These are phyloP conservation scores for Prochilodus magdalenae DNA, from an alignment of 2,113 vertebrate species.

Conservation along the genomic window DNA sequence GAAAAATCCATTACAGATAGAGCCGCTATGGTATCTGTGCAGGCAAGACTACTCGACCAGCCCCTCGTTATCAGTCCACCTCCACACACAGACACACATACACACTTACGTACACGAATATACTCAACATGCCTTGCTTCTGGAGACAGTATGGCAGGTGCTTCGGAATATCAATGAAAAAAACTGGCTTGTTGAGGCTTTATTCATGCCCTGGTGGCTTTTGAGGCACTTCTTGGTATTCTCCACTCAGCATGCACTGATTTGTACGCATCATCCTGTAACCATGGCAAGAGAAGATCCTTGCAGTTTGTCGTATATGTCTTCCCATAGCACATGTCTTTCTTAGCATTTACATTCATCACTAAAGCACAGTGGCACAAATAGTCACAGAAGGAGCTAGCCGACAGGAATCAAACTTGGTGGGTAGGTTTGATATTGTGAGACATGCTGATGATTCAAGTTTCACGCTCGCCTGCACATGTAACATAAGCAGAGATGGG, in stretches of 20 bases:
- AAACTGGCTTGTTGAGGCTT: slow-evolving; percentile 40
- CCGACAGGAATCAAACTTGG: too few relatives aligned
- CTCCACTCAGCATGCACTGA: slow-evolving; percentile 11
- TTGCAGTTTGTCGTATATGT: too few relatives aligned
- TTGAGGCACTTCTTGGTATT: neutral
- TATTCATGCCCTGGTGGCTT: neutral
- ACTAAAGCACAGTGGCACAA: too few relatives aligned
- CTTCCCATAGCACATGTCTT: slow-evolving; percentile 50
- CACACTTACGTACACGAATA: slow-evolving; percentile 37
- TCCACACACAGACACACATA: slow-evolving; percentile 43
- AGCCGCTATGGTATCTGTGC: slow-evolving; percentile 30
- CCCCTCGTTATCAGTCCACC: slow-evolving; percentile 59
- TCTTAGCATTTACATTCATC: too few relatives aligned
- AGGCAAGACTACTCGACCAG: slow-evolving; percentile 58
- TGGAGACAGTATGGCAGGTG: slow-evolving; percentile 20
- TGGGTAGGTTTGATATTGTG: too few relatives aligned
- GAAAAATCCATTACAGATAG: slow-evolving; percentile 69
- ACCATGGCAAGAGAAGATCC: slow-evolving; percentile 42
- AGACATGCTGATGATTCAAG: too few relatives aligned
- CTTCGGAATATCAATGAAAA: slow-evolving; percentile 17
- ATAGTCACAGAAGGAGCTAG: too few relatives aligned
- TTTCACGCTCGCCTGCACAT: too few relatives aligned
- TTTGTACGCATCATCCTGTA: slow-evolving; percentile 46
- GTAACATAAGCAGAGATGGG: too few relatives aligned
- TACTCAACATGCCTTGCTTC: neutral